A percentile compares a stretch with the other conserved stretches of the same genome.
Evolutionary conservation across 37 sponge, comb jelly and placozoan species (phyloP).

Genomic region (Geodia barretti): DNA sequence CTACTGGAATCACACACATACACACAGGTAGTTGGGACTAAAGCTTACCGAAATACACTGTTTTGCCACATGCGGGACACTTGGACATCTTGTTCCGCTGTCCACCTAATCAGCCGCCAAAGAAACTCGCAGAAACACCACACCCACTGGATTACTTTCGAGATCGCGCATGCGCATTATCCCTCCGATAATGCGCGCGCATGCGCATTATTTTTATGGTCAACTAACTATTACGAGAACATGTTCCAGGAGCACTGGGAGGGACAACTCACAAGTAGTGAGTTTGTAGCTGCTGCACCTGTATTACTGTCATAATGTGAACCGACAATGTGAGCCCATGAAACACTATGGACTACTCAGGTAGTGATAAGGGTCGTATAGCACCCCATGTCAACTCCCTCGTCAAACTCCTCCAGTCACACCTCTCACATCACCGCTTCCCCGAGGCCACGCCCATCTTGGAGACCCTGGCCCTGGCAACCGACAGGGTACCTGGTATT

Average conservation of each 20-base stretch:
- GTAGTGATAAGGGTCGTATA: background rate
- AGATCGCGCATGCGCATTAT: too few species aligned
- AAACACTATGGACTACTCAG: background rate
- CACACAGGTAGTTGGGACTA: too few species aligned
- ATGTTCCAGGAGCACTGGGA: background rate
- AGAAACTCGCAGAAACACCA: too few species aligned
- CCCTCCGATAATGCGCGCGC: too few species aligned
- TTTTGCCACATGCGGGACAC: constrained; percentile 84
- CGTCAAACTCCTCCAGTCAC: background rate
- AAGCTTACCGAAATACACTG: constrained; percentile 91
- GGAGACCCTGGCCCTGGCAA: constrained; percentile 33
- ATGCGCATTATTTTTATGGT: too few species aligned
- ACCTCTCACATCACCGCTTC: constrained; percentile 23
- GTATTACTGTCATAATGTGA: background rate
- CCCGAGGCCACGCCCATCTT: constrained; percentile 31
- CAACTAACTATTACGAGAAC: too few species aligned
- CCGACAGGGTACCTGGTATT: constrained; percentile 34
- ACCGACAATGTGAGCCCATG: too few species aligned
- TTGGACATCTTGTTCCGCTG: too few species aligned
- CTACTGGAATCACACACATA: too few species aligned
- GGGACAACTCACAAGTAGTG: background rate
- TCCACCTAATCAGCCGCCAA: too few species aligned
- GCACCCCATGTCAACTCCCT: background rate
- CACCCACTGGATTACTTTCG: too few species aligned
- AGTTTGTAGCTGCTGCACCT: background rate